Base-by-base conservation (phyloP, 2,113 vertebrate species). In the Ciconia maguari region DNA sequence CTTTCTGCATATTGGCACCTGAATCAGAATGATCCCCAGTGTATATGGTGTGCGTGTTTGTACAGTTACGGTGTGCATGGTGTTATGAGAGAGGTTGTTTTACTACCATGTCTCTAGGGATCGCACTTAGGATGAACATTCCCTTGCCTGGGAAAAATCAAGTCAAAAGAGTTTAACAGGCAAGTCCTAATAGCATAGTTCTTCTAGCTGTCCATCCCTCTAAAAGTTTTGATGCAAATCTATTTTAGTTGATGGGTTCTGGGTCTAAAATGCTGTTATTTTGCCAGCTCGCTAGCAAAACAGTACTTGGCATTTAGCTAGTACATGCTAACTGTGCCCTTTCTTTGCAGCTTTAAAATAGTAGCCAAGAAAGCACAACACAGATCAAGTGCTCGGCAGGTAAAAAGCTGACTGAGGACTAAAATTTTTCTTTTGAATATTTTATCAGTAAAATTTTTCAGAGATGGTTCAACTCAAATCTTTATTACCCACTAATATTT, bases 281-380 rank as follows among this genome's bases (percentile, higher is more conserved):
- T 94, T 54, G 6, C 26, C 24, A 79, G 20, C 19, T 86, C 17
- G 54, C 58, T 72, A 72, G 44, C 4, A 80, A 90, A 94, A 69
- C 32, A 81, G 49, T 38, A 46, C n/a, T 79, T 88, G 20, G 8
- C 6, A 27, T 69, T 87, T 52, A 52, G 21, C 36, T 66, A 82
- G 11, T 55, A 52, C 55, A 58, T 20, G 83, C 36, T 69, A 89
- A 89, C 61, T 12, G 7, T 84, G 15, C 32, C 90, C 29, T 64
- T 88, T 93, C 58, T 76, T 89, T 90, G 22, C 15, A 76, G 36
- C 32, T 93, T 94, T 70, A 95, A 88, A 95, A 72, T 18, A 91
- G 81, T 29, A 89, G 27, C 20, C 82, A 91, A 71, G 36, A 93
- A 95, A 85, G 30, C n/a, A 79, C 36, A 68, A 49, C 5, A 62